phyloP scores from a whole-genome alignment of 2,113 vertebrate genomes.

The Brachypodius melanocephalos region DNA sequence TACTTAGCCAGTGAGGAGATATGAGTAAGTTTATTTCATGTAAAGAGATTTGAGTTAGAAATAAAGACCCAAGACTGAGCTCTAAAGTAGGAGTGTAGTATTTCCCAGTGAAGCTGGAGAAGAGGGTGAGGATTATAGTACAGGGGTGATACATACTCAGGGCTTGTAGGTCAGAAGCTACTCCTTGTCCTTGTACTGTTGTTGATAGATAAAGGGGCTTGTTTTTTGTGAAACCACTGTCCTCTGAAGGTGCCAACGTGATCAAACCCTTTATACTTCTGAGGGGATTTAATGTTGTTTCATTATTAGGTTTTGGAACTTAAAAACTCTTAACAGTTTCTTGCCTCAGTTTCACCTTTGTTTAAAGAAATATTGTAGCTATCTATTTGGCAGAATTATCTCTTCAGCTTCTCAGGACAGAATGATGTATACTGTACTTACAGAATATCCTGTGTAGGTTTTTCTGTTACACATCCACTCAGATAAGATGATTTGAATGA shows the following conservation, averaged over 20 bases:
- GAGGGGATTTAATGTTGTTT: background rate
- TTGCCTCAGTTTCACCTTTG: background rate
- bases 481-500: background rate
- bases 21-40: background rate
- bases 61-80: background rate
- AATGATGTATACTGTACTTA: background rate
- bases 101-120: background rate
- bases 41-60: background rate
- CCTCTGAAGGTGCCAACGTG: background rate
- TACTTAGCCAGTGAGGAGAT: background rate
- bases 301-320: background rate
- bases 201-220: background rate
- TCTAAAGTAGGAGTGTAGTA: background rate
- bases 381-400: background rate
- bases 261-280: background rate
- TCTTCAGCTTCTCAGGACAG: background rate
- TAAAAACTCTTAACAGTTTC: background rate
- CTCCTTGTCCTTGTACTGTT: background rate
- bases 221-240: background rate
- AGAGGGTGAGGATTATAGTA: background rate
- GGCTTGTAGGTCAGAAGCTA: background rate
- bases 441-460: background rate
- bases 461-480: background rate
- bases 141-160: background rate
- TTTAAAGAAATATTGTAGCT: background rate